Evolutionary conservation across 2,888 invertebrate species (phyloP), one percentile per base, ranked within the genome.

Genomic region (Acleris literana): DNA sequence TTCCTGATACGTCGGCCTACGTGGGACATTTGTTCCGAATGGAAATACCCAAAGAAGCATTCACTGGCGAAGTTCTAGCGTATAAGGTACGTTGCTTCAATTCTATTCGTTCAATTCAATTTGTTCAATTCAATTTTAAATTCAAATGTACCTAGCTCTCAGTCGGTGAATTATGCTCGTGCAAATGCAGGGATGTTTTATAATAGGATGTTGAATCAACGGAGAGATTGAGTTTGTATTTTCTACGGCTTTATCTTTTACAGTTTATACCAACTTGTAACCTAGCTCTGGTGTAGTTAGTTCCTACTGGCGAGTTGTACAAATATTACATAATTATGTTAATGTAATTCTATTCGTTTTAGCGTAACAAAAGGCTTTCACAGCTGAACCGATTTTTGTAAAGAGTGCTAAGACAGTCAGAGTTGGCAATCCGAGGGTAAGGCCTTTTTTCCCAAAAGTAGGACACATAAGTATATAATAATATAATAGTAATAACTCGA

Each of bases 11-110:
- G 69, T 93, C 94, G 72, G 95, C 96, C 74, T 93, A 94, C 70
- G 94, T 95, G 20, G 97, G 97, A 54, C 95, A 95, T 79, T 89
- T 96, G 68, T 96, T 97, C 87, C 94, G 94, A 72, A 94, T 95
- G 85, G 94, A 94, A 75, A 94, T 97, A 74, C 96, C 96, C 17
- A 94, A 93, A 73, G 95, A 96, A 84, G 95, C 95, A 22, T 96
- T 96, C 86, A 93, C 94, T 63, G 95, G 95, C 70, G 93, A 93
- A 74, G 93, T 95, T 56, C 88, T 94, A 78, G 93, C 93, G 78
- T 96, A 95, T 86, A 95, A 96, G 94, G 97, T 96, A 86, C 85
- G 82, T 74, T 64, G 61, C 66, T 68, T 63, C 65, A 61, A 59
- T 66, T 56, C 64, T 60, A 62, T 52, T 63, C 56, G 51, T 61